phyloP scores from a whole-genome alignment of 2,113 vertebrate genomes.

The Rafetus swinhoei region DNA sequence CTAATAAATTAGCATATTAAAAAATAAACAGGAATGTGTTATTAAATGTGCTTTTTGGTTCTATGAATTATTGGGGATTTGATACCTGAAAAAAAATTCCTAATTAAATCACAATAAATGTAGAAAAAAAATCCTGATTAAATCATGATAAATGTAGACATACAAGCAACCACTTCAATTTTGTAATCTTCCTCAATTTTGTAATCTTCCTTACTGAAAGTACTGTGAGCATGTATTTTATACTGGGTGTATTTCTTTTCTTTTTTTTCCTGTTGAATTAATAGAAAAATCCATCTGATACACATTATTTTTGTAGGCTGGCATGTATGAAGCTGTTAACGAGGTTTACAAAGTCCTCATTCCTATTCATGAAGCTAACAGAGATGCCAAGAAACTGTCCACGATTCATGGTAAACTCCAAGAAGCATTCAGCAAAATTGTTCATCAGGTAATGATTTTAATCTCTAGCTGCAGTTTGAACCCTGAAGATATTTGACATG shows the following conservation, averaged over 20 bases:
- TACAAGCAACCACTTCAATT: not conserved
- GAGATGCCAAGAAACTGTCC: constrained; percentile 97
- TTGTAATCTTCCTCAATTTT: not conserved
- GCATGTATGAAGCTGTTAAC: constrained; percentile 98
- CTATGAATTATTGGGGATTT: not conserved
- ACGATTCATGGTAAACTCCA: constrained; percentile 99
- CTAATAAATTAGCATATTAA: not conserved
- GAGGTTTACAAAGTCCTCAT: constrained; percentile 99
- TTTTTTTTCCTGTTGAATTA: constrained; percentile 38
- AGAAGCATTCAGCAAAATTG: constrained; percentile 99
- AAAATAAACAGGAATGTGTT: not conserved
- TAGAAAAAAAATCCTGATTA: not conserved
- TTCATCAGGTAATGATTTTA: constrained; percentile 92
- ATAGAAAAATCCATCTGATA: constrained; percentile 29
- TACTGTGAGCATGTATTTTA: not conserved
- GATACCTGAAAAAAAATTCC: not conserved
- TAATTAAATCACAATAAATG: not conserved
- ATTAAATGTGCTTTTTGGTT: not conserved
- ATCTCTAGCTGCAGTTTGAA: constrained; percentile 45
- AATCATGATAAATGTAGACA: not conserved
- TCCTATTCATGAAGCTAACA: constrained; percentile 96
- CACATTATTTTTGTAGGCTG: constrained; percentile 84
- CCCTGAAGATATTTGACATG: constrained; percentile 9
- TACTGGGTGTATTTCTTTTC: not conserved
- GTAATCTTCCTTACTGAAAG: not conserved